These are phyloP conservation scores for Sphecodes monilicornis DNA, from an alignment of 2,888 invertebrate species.

Conservation along the genomic window DNA sequence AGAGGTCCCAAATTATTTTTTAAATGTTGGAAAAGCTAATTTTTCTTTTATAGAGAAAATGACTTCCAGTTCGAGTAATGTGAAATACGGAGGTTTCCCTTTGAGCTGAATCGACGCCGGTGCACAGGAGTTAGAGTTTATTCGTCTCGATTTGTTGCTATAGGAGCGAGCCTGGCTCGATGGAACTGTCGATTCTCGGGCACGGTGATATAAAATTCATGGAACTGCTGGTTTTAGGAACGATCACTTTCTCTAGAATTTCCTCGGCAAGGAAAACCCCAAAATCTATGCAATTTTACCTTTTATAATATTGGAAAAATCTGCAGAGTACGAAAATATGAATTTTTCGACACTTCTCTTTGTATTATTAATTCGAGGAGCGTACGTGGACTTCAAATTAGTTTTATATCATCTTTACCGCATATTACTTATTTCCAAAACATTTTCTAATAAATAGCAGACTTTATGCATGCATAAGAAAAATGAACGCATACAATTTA, in stretches of 20 bases:
- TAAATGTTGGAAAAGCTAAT: too few species aligned
- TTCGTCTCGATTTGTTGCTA: background rate
- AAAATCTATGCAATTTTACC: background rate
- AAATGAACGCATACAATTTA: background rate
- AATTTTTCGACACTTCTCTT: background rate
- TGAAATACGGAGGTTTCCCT: background rate
- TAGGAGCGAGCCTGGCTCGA: background rate
- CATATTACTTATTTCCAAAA: too few species aligned
- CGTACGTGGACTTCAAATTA: too few species aligned
- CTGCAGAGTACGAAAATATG: background rate
- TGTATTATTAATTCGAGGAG: too few species aligned
- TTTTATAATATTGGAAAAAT: background rate
- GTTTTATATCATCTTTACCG: too few species aligned
- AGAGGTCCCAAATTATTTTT: too few species aligned
- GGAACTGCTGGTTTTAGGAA: background rate
- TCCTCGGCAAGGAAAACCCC: too few species aligned
- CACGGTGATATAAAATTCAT: background rate
- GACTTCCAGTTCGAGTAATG: background rate
- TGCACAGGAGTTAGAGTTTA: background rate
- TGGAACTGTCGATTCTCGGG: background rate
- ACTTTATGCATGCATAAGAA: too few species aligned
- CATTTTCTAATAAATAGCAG: too few species aligned
- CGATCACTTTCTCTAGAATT: background rate
- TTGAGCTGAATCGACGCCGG: background rate
- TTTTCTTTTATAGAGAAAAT: background rate